Evolutionary conservation across 2,797 vertebrate species (phyloP), one percentile per base, ranked within the genome.

Genomic region (Scarus forsteni): DNA sequence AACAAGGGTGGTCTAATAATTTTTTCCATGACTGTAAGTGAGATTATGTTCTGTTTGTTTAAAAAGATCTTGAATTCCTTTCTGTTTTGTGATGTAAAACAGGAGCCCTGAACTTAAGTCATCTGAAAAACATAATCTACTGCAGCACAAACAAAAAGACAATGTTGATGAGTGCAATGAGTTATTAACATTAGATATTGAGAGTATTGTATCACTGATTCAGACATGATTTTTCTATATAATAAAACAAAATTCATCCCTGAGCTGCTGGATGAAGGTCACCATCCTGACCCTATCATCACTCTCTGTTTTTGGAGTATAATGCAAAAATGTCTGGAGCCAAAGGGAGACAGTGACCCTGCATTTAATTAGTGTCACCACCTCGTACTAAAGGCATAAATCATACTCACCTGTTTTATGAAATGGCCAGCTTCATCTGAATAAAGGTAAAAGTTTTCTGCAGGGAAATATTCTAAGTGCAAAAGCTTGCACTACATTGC

Each of bases 281-380:
- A 60, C 44, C 11, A 40, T 57, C 40, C 12, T 52, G n/a, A 68
- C 54, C 56, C 27, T 12, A 48, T n/a, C 18, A 45, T 12, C 15
- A 46, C 34, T 45, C 10, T 44, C 7, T 51, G 36, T 61, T 72
- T 68, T 19, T 59, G 12, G 13, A 36, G 10, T 1, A 3, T 43
- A 42, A 57, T 60, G 53, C 5, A 54, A 48, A 57, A 67, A 56
- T 49, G 19, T 52, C 35, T 45, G 14, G 51, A 65, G 54, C 42
- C 45, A 38, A 45, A 66, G 13, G 43, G 42, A 53, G 34, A 66
- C 40, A 60, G 34, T 49, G 46, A 50, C 42, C 63, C 12, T 64
- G 50, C 42, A 58, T 53, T 76, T 76, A 75, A 80, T 78, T 62
- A 35, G 50, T 73, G 72, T 61, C 74, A 73, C 40, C 38, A 49